Conservation (phyloP, 1,140 invertebrate species). For the Holotrichia oblita region DNA sequence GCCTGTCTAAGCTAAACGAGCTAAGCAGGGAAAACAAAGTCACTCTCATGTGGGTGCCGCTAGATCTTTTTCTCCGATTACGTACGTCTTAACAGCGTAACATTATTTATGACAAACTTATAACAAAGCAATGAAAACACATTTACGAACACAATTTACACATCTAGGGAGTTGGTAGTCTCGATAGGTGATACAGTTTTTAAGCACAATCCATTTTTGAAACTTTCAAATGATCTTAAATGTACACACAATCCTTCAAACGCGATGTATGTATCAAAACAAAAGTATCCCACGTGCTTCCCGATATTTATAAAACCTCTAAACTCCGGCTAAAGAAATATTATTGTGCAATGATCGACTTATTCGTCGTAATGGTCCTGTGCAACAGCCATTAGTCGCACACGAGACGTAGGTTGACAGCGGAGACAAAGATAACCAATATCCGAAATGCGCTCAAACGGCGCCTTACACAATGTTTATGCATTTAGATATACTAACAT, state of each 20-base stretch:
- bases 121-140: too few species aligned
- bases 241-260: not conserved
- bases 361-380: not conserved
- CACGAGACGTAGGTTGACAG: not conserved
- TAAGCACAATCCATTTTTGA: too few species aligned
- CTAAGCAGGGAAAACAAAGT: too few species aligned
- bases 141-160: too few species aligned
- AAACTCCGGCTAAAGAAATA: not conserved
- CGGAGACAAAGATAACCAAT: not conserved
- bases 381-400: not conserved
- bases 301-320: conserved; percentile 3
- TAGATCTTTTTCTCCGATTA: too few species aligned
- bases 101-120: too few species aligned
- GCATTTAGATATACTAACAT: not conserved
- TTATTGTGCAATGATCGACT: not conserved
- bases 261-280: not conserved
- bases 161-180: too few species aligned
- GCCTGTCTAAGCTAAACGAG: too few species aligned
- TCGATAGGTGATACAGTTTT: too few species aligned
- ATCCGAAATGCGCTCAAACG: not conserved
- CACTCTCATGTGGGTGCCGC: too few species aligned
- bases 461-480: not conserved
- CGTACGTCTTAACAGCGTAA: too few species aligned
- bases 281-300: not conserved
- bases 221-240: not conserved